These are phyloP conservation scores for Ostrea edulis DNA, from an alignment of 1,140 invertebrate genomes.

Conservation along the genomic window DNA sequence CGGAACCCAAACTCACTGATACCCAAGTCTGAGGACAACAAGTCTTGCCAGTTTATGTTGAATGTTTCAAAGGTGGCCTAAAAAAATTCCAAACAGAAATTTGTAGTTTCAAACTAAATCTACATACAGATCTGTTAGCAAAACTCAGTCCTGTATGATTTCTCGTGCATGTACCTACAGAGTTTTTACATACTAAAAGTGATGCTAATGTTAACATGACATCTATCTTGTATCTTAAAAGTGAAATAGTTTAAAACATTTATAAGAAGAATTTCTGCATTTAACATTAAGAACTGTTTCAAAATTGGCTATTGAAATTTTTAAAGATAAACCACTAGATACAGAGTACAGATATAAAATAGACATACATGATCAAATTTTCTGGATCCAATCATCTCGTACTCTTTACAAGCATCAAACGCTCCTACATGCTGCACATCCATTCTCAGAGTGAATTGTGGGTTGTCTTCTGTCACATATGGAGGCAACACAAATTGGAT, in stretches of 20 bases:
- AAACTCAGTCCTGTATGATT: too few relatives aligned
- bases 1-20: slow-evolving; percentile 73
- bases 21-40: slow-evolving; percentile 75
- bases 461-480: slow-evolving; percentile 39
- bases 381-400: slow-evolving; percentile 68
- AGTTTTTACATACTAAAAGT: too few relatives aligned
- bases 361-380: slow-evolving; percentile 73
- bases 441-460: slow-evolving; percentile 62
- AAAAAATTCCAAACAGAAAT: slow-evolving; percentile 40
- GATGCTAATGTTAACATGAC: too few relatives aligned
- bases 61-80: slow-evolving; percentile 70
- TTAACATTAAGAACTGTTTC: too few relatives aligned
- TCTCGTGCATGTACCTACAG: too few relatives aligned
- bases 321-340: too few relatives aligned
- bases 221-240: too few relatives aligned
- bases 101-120: background rate
- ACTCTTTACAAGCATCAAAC: slow-evolving; percentile 69
- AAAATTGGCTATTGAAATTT: too few relatives aligned
- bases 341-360: too few relatives aligned
- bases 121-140: too few relatives aligned
- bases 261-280: too few relatives aligned
- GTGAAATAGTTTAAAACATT: too few relatives aligned
- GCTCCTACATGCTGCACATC: slow-evolving; percentile 39
- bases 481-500: slow-evolving; percentile 63
- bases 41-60: slow-evolving; percentile 68